phyloP scores from a whole-genome alignment of 2,888 invertebrate species.

The Eilema depressum region DNA sequence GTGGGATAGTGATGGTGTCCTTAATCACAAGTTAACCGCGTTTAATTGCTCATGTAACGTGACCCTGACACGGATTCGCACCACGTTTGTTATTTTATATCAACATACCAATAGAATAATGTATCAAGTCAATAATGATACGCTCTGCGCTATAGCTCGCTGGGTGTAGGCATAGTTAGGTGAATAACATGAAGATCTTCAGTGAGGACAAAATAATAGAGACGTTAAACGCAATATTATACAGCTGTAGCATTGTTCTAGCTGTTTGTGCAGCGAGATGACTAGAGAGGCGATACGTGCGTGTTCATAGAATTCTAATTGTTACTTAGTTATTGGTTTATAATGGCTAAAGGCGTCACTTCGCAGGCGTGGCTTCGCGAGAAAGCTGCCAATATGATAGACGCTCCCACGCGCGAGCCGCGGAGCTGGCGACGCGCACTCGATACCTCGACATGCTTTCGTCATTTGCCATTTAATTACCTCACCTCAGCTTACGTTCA shows the following conservation, averaged over 20 bases:
- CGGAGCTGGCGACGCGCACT: background rate
- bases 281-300: constrained; percentile 18
- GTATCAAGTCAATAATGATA: background rate
- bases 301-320: constrained; percentile 17
- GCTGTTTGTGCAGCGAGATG: constrained; percentile 13
- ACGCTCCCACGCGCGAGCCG: constrained; percentile 24
- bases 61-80: constrained; percentile 44
- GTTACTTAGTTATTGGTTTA: constrained; percentile 40
- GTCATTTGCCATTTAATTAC: constrained; percentile 32
- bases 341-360: constrained; percentile 29
- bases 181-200: background rate
- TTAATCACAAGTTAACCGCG: constrained; percentile 37
- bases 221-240: constrained; percentile 7
- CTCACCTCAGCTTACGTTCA: background rate
- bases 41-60: constrained; percentile 32
- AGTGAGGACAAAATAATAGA: constrained; percentile 10
- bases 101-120: background rate
- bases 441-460: constrained; percentile 14
- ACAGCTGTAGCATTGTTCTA: constrained; percentile 14
- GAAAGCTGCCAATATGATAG: constrained; percentile 22
- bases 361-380: constrained; percentile 39
- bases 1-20: constrained; percentile 35
- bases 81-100: constrained; percentile 17
- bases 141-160: background rate
- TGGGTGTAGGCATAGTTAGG: constrained; percentile 7